phyloP scores from a whole-genome alignment of 2,113 vertebrate species.

The Paradoxurus hermaphroditus region DNA sequence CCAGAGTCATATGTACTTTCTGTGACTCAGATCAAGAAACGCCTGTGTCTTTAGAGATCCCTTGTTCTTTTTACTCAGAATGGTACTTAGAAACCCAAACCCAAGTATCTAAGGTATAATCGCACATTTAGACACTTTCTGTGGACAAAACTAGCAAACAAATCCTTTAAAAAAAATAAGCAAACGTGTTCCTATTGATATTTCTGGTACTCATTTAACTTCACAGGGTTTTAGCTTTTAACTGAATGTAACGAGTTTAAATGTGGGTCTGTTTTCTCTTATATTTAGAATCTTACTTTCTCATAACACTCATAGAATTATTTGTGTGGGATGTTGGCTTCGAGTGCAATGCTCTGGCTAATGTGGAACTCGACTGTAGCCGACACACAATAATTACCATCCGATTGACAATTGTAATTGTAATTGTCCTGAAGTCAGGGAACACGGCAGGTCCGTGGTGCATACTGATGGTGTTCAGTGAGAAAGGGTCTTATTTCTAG shows the following conservation, averaged over 20 bases:
- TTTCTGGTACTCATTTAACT: neutral
- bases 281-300: neutral
- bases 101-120: neutral
- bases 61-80: neutral
- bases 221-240: neutral
- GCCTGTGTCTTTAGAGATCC: neutral
- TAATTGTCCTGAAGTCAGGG: neutral
- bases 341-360: neutral
- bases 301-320: neutral
- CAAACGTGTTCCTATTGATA: neutral
- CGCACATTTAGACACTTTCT: neutral
- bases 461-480: neutral
- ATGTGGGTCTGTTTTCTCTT: neutral
- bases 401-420: too few species aligned
- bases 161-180: neutral
- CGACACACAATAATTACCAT: neutral
- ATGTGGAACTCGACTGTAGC: neutral
- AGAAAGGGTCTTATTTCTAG: neutral
- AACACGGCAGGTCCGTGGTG: rapidly evolving
- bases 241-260: neutral
- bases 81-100: too few species aligned
- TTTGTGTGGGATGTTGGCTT: neutral
- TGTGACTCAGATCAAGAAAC: neutral
- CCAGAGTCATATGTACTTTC: neutral
- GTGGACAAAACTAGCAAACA: neutral